Evolutionary conservation across 2,888 invertebrate species (phyloP).

Genomic region (Monoplex corrugatus): DNA sequence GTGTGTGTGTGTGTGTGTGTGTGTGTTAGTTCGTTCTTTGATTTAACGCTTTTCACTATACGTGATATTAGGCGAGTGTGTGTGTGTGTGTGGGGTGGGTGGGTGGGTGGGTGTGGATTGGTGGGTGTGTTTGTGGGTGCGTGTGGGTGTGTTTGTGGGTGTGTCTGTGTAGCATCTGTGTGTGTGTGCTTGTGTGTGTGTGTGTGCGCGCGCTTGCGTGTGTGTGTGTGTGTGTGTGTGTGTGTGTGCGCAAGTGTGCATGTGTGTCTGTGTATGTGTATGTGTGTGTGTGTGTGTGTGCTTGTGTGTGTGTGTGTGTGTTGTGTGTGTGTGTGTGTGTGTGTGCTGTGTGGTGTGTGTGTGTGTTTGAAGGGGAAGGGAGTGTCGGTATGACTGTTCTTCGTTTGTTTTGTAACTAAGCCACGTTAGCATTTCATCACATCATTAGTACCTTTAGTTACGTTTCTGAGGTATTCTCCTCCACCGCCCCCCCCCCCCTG

Average conservation of each 20-base stretch:
- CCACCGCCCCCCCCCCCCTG: too few relatives aligned
- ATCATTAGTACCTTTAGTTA: too few relatives aligned
- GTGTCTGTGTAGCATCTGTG: neutral
- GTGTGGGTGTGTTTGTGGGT: neutral
- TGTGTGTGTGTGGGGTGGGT: slow-evolving; percentile 70
- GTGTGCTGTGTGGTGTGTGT: neutral
- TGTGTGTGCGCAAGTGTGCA: neutral
- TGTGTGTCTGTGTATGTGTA: slow-evolving; percentile 26
- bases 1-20: neutral
- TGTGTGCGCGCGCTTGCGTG: neutral
- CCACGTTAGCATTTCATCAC: too few relatives aligned
- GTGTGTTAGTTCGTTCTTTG: too few relatives aligned
- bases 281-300: slow-evolving; percentile 29
- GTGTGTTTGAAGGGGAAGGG: neutral
- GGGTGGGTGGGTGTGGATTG: slow-evolving; percentile 48
- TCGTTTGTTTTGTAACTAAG: too few relatives aligned
- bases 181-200: neutral
- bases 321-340: slow-evolving; percentile 23
- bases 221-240: neutral
- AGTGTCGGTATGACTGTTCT: neutral
- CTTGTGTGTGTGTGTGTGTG: neutral
- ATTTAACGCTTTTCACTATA: too few relatives aligned
- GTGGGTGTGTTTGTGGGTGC: neutral
- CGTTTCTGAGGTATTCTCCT: too few relatives aligned
- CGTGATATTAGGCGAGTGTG: too few relatives aligned